These are phyloP conservation scores for Heterotilapia buettikoferi DNA, from an alignment of 2,113 vertebrate species.

Conservation along the genomic window DNA sequence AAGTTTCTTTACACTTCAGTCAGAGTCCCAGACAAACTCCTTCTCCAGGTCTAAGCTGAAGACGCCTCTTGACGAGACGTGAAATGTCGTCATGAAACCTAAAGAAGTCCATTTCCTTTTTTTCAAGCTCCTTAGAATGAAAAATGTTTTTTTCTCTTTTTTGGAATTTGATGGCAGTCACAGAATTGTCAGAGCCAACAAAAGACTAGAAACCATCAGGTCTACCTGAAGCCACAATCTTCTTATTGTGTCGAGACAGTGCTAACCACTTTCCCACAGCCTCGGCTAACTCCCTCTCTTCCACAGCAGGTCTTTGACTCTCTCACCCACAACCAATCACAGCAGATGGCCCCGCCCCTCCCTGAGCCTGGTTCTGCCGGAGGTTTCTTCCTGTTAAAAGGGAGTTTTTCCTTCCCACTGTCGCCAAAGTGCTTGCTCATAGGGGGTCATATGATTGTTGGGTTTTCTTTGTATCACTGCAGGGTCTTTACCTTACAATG, in stretches of 20 bases:
- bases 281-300: not conserved
- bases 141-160: not conserved
- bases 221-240: not conserved
- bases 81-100: not conserved
- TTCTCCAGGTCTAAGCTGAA: not conserved
- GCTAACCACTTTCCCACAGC: not conserved
- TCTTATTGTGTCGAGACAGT: not conserved
- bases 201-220: not conserved
- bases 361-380: rapidly evolving
- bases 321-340: not conserved
- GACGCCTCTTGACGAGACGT: not conserved
- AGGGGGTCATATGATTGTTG: not conserved
- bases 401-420: not conserved
- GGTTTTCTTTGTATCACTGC: too few species aligned
- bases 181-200: not conserved
- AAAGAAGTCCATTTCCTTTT: not conserved
- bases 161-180: not conserved
- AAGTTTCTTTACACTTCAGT: not conserved
- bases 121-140: not conserved
- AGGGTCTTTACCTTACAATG: too few species aligned
- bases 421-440: rapidly evolving
- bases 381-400: not conserved
- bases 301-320: not conserved
- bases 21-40: not conserved
- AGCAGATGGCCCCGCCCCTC: not conserved